Evolutionary conservation across 2,888 invertebrate species (phyloP), one percentile per base, ranked within the genome.

Genomic region (Apodemia hepburni): DNA sequence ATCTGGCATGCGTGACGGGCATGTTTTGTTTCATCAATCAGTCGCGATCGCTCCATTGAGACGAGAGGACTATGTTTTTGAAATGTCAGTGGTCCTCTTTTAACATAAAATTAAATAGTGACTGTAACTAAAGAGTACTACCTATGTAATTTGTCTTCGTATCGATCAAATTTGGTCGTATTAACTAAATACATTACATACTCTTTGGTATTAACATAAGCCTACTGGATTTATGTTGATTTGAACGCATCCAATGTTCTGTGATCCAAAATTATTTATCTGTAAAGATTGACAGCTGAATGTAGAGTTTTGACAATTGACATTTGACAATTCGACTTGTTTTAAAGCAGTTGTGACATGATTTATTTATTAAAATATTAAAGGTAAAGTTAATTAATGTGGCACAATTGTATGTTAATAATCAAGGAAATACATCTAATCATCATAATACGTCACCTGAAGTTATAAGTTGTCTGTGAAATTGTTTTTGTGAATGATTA

Each of bases 311-410:
- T 54, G 54, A 54, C 54, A 54, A 22, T 54, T 61, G 45, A 51
- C 49, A 58, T 51, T 27, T 51, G 17, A 38, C 18, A 38, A 7
- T 6, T 57, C 38, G 29, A 18, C 15, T 42, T 47, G 27, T 59
- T 62, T 63, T 64, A 62, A 64, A 68, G 66, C 66, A 77, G 78
- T 72, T 75, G 75, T 73, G 70, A 68, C 70, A 70, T 69, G 69
- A 68, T 73, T 42, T 71, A 72, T 71, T 72, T 71, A 73, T 68
- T 70, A 66, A 65, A 68, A 68, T 68, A 65, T 66, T 66, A 69
- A 22, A 65, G 66, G 68, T 64, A 67, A 62, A 67, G 64, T 65
- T 61, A 68, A 70, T 65, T 54, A 18, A 54, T 59, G 47, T 64
- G 61, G 65, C 63, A 63, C 65, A 60, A 66, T 64, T 68, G 64